Evolutionary conservation across 2,888 invertebrate genomes (phyloP).

Genomic region (Dynastes maya): DNA sequence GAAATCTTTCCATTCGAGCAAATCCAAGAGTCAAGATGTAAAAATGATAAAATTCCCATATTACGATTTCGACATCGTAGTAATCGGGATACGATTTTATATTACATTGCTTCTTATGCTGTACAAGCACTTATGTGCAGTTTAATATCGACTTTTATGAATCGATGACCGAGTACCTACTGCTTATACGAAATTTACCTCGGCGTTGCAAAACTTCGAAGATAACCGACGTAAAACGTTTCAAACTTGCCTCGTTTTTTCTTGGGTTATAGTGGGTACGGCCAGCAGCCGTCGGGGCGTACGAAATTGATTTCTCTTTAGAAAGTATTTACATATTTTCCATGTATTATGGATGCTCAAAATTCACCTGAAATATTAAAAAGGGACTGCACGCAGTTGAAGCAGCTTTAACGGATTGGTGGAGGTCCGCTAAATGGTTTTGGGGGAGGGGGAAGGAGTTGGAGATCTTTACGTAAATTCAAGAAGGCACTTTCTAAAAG

Average conservation of each 20-base stretch:
- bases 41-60: slow-evolving; percentile 25
- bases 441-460: neutral
- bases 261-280: neutral
- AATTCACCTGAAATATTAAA: slow-evolving; percentile 51
- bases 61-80: neutral
- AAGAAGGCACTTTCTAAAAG: slow-evolving; percentile 7
- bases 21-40: slow-evolving; percentile 8
- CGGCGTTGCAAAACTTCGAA: slow-evolving; percentile 25
- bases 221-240: slow-evolving; percentile 37
- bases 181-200: slow-evolving; percentile 38
- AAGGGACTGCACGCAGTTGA: slow-evolving; percentile 1
- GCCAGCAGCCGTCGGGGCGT: slow-evolving; percentile 13
- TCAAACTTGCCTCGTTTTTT: slow-evolving; percentile 35
- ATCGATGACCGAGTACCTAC: slow-evolving; percentile 43
- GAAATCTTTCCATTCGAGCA: slow-evolving; percentile 8
- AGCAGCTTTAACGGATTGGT: neutral
- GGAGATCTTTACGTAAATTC: neutral
- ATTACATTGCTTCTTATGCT: slow-evolving; percentile 1
- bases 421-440: neutral
- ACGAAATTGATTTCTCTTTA: slow-evolving; percentile 52
- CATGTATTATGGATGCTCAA: slow-evolving; percentile 47
- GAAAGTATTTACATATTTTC: slow-evolving; percentile 52
- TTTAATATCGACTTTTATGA: slow-evolving; percentile 46
- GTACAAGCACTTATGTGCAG: slow-evolving; percentile 24
- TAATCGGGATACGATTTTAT: slow-evolving; percentile 5